A percentile compares a stretch with the other conserved stretches of the same genome.
Conservation (phyloP, 2,113 vertebrate species). For the Talpa occidentalis region DNA sequence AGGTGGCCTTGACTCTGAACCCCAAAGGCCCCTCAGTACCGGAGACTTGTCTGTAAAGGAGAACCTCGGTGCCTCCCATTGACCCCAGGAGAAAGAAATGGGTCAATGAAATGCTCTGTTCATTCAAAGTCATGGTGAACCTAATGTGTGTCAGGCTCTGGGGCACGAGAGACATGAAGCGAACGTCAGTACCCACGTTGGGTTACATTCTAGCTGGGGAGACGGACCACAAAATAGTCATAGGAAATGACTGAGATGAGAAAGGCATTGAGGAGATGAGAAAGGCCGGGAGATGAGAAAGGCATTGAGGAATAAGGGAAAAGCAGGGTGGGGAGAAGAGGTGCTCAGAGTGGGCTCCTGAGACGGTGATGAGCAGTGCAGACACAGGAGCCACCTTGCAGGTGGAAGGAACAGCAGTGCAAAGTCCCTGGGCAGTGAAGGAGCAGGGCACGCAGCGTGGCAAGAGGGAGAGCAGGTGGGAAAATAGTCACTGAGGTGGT, state of each 20-base stretch:
- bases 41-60: background rate
- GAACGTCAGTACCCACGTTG: accelerated
- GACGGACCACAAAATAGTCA: background rate
- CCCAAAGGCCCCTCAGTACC: background rate
- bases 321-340: background rate
- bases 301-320: background rate
- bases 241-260: accelerated
- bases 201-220: background rate
- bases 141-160: background rate
- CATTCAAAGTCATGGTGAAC: background rate
- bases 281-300: too few species aligned
- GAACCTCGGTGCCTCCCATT: background rate
- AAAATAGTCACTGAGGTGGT: background rate
- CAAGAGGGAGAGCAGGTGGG: background rate
- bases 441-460: background rate
- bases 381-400: background rate
- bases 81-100: background rate
- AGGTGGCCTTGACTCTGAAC: background rate
- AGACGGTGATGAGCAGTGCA: background rate
- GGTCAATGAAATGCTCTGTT: background rate
- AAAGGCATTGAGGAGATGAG: background rate
- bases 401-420: background rate
- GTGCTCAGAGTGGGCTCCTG: background rate
- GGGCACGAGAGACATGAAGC: background rate
- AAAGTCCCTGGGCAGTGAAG: background rate